Evolutionary conservation across 2,113 vertebrate species (phyloP).

Genomic region (Pardalotus punctatus): DNA sequence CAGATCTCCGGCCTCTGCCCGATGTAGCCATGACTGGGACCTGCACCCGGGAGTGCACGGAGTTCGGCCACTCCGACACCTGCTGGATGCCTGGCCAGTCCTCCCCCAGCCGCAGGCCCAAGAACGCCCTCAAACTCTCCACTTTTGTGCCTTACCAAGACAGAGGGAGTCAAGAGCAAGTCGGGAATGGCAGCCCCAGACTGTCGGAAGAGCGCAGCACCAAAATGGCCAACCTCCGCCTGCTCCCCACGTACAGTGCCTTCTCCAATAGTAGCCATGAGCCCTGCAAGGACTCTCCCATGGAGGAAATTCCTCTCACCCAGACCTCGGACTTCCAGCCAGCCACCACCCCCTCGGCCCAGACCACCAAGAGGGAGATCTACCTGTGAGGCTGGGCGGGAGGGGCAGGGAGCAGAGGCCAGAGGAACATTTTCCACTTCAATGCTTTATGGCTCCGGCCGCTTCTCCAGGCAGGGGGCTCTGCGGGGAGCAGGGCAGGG

Average conservation of each 20-base stretch:
- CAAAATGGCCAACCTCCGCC: conserved; percentile 95
- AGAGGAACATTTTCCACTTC: conserved; percentile 60
- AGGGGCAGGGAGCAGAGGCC: conserved; percentile 54
- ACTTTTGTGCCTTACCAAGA: conserved; percentile 99
- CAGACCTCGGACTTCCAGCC: conserved; percentile 93
- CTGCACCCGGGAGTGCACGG: conserved; percentile 95
- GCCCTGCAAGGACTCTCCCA: conserved; percentile 89
- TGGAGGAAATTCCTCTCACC: conserved; percentile 96
- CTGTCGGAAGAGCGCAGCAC: conserved; percentile 89
- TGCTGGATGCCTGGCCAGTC: conserved; percentile 99
- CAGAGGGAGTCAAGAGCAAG: conserved; percentile 89
- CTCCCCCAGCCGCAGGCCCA: conserved; percentile 90
- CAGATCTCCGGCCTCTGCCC: conserved; percentile 94
- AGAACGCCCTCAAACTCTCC: conserved; percentile 91
- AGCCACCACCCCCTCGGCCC: conserved; percentile 86
- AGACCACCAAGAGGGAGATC: conserved; percentile 96
- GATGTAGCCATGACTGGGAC: conserved; percentile 98
- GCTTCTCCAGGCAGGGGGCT: conserved; percentile 42
- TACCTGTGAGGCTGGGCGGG: conserved; percentile 88
- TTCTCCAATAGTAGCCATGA: conserved; percentile 94
- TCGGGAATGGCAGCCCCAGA: conserved; percentile 92
- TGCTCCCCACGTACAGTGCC: conserved; percentile 99
- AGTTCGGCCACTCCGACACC: conserved; percentile 96
- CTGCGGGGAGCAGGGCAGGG: conserved; percentile 53
- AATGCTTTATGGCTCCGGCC: conserved; percentile 47